phyloP scores from a whole-genome alignment of 2,113 vertebrate species.

The Myrmecobius fasciatus region DNA sequence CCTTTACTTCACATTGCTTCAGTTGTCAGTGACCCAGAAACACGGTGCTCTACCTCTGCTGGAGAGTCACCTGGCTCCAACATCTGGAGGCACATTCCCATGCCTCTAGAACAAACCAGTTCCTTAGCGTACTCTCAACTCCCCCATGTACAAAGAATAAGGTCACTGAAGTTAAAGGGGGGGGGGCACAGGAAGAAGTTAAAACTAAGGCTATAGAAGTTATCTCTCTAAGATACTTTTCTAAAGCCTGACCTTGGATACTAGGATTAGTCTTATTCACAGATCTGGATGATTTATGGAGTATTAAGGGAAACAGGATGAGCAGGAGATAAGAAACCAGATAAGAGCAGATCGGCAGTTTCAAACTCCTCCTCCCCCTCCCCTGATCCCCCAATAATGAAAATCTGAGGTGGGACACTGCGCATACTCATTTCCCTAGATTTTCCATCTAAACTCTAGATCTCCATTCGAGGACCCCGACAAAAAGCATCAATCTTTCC shows the following conservation, averaged over 20 bases:
- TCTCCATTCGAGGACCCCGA: neutral
- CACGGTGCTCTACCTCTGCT: neutral
- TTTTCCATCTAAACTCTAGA: neutral
- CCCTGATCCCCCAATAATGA: neutral
- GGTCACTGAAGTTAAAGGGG: neutral
- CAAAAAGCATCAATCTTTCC: neutral
- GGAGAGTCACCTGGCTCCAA: neutral
- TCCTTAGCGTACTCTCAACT: neutral
- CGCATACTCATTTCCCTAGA: neutral
- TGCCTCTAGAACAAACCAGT: neutral
- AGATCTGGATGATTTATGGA: neutral
- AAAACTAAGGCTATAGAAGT: neutral
- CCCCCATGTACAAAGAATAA: neutral
- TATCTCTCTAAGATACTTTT: neutral
- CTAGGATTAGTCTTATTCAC: neutral
- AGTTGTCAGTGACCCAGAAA: slow-evolving; percentile 46
- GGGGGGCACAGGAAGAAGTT: neutral
- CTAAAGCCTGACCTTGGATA: slow-evolving; percentile 11
- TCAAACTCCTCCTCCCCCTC: neutral
- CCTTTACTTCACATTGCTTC: neutral
- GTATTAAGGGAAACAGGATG: neutral
- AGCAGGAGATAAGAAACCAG: slow-evolving; percentile 18
- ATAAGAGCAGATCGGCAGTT: neutral
- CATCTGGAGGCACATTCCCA: neutral
- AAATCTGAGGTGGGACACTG: neutral